Evolutionary conservation across 2,113 vertebrate genomes (phyloP), one percentile per base, ranked within the genome.

Genomic region (Hippopotamus amphibius): DNA sequence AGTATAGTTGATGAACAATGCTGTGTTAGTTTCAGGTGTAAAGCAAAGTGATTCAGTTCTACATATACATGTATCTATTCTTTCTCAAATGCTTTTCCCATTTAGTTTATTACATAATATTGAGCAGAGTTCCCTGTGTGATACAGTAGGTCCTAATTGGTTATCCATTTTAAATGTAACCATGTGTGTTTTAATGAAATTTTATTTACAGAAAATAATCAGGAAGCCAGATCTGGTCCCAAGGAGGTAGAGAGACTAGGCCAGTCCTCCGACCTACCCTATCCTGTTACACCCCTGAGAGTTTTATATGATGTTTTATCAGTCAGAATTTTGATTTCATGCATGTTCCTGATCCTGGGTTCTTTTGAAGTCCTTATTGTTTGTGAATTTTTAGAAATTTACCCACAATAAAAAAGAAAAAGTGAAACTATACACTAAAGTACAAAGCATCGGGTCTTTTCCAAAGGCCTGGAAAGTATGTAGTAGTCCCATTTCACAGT

Each of bases 121-220:
- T 37, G 37, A 37, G 37, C 37, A 37, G 37, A 37, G 37, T 37
- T 37, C 37, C 37, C 37, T 37, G 37, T 37, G 37, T 37, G 37
- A 37, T 37, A 37, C 37, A 37, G 37, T 37, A 37, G 37, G 37
- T 37, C 37, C 37, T 37, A 37, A 37, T 37, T 37, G 37, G 37
- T 37, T 37, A 37, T 37, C 37, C 37, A 37, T 37, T 37, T 37
- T 37, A 37, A 37, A 37, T 37, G 37, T 37, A 37, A 37, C 37
- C 37, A 37, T 37, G 37, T 37, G 37, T 41, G 46, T 72, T 69
- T 79, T 90, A 72, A 61, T 37, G 37, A 77, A 95, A 68, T 14
- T 83, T 95, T 65, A 82, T 21, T 65, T 80, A 28, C n/a, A 63
- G 57, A 80, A 65, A 65, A 57, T 30, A 97, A 94, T 26, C 57